A percentile compares a stretch with the other conserved stretches of the same genome.
Evolutionary conservation across 2,113 vertebrate species (phyloP).

Genomic region (Nematolebias whitei): DNA sequence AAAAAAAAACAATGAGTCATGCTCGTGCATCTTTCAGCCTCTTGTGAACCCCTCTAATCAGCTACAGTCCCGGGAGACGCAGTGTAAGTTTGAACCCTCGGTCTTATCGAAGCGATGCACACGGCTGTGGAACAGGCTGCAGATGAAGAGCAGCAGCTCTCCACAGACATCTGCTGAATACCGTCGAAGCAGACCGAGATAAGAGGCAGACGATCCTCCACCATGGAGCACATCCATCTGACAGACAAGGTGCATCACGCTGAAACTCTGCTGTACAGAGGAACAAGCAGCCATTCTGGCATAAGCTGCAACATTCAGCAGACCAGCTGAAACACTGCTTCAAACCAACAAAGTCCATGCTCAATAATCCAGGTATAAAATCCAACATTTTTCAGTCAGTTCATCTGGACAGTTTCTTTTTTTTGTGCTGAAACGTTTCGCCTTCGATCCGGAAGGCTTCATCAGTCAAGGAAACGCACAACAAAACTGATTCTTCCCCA

Average conservation of each 20-base stretch:
- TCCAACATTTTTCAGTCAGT: too few relatives aligned
- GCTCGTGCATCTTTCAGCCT: background rate
- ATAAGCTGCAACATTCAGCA: too few relatives aligned
- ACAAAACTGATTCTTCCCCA: too few relatives aligned
- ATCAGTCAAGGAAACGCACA: too few relatives aligned
- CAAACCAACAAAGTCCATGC: too few relatives aligned
- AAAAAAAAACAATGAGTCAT: slow-evolving; percentile 1
- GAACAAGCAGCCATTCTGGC: background rate
- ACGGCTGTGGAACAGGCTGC: background rate
- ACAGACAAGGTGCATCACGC: background rate
- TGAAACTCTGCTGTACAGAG: too few relatives aligned
- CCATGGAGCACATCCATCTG: background rate
- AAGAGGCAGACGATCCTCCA: slow-evolving; percentile 5
- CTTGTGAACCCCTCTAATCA: background rate
- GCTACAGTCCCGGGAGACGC: background rate
- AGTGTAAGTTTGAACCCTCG: slow-evolving; percentile 2
- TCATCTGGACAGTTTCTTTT: too few relatives aligned
- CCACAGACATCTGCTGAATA: slow-evolving; percentile 30
- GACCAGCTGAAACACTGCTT: too few relatives aligned
- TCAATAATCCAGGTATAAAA: too few relatives aligned
- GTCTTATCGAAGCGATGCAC: slow-evolving; percentile 3
- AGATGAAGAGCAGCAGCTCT: slow-evolving; percentile 24
- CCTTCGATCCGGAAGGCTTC: too few relatives aligned
- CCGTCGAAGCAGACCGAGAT: slow-evolving; percentile 5
- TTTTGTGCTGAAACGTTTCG: too few relatives aligned